Base-by-base conservation (phyloP, 2,797 vertebrate species). In the Falco naumanni region DNA sequence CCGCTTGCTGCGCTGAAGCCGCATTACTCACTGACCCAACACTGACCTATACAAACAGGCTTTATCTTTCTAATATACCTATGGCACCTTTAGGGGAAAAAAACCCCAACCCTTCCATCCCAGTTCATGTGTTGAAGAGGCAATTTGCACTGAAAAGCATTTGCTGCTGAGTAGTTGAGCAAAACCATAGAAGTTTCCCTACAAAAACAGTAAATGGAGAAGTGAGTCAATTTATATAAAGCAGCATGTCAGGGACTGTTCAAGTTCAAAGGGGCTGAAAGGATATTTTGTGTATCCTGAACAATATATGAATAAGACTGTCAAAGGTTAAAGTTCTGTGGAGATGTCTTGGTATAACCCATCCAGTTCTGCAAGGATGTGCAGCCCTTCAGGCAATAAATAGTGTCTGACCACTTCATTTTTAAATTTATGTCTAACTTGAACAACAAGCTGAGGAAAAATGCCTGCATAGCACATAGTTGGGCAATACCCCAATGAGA, bases 401-500 rank as follows among this genome's bases (percentile, higher is more conserved):
- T 13, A 20, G 33, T 43, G 6, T 59, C 59, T 66, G 29, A 41
- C 1, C 41, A 11, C 7, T 81, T 33, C 4, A 29, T 57, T 90
- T 76, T 57, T 74, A 5, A 33, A 39, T 9, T 50, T 76, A 19
- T 25, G 11, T 12, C 47, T n/a, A 26, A 82, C 48, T 81, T 76
- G 84, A 77, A 19, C 4, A 17, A 56, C 14, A 87, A 60, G 82
- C 10, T 19, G 11, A 87, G 29, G 33, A 47, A 79, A 75, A 34
- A 4, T 4, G 0, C 4, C 25, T 56, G 39, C 20, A 19, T 0
- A 54, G 33, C 4, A 26, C 0, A 0, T 8, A 74, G 39, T 28
- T 13, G 71, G 43, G 47, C 12, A 75, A 72, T 45, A 70, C 5
- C 12, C 10, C 26, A 37, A 56, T 16, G 13, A 82, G 11, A 5